phyloP scores from a whole-genome alignment of 2,888 invertebrate species.

The Teleiodes luculella region DNA sequence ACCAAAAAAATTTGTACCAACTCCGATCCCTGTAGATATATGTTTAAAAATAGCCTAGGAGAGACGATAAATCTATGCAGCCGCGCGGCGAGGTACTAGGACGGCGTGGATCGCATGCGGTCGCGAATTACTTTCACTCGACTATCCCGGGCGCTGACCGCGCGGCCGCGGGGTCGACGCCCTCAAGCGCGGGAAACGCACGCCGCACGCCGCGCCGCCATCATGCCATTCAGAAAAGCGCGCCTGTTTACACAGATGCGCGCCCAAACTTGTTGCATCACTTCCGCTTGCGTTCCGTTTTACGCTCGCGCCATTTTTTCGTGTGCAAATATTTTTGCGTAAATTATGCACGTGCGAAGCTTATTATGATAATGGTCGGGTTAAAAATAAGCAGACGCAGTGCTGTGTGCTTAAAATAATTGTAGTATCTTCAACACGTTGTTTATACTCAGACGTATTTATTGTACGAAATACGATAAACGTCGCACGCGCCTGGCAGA shows the following conservation, averaged over 20 bases:
- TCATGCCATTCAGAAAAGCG: conserved; percentile 73
- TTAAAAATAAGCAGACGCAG: conserved; percentile 13
- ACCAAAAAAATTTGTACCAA: too few relatives aligned
- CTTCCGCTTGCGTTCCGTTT: conserved; percentile 74
- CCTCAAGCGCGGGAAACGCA: conserved; percentile 71
- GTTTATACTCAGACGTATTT: conserved; percentile 2
- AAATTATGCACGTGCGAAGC: not conserved
- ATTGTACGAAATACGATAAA: conserved; percentile 9
- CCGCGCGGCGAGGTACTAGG: conserved; percentile 48
- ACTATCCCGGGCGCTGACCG: conserved; percentile 71
- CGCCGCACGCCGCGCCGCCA: conserved; percentile 44
- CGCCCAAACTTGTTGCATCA: conserved; percentile 77
- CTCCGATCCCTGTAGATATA: too few relatives aligned
- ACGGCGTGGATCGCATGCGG: conserved; percentile 65
- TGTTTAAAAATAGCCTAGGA: conserved; percentile 32
- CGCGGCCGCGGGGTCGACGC: conserved; percentile 55
- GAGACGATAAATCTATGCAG: conserved; percentile 32
- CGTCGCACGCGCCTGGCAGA: conserved; percentile 32
- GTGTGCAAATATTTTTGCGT: conserved; percentile 43
- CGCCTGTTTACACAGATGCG: conserved; percentile 77
- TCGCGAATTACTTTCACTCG: conserved; percentile 78
- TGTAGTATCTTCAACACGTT: conserved; percentile 5
- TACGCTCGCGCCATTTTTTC: conserved; percentile 51
- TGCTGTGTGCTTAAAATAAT: conserved; percentile 10
- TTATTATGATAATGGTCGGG: conserved; percentile 11